phyloP scores from a whole-genome alignment of 2,797 vertebrate species.

The Halcyon badia region DNA sequence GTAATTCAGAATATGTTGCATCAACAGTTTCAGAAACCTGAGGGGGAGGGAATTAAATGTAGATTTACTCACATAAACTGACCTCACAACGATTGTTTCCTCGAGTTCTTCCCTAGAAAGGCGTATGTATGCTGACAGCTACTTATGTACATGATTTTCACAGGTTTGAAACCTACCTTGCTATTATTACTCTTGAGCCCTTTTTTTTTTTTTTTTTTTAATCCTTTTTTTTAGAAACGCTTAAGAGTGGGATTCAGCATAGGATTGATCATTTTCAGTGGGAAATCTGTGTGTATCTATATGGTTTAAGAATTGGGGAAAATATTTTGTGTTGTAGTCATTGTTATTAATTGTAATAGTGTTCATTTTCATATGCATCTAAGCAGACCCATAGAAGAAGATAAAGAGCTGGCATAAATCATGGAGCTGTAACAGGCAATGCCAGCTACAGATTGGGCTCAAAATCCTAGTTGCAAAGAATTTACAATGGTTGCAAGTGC shows the following conservation, averaged over 20 bases:
- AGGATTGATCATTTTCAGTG: neutral
- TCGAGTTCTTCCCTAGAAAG: neutral
- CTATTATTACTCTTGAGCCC: neutral
- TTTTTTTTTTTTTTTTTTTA: no score
- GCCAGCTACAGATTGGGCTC: neutral
- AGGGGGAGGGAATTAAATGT: neutral
- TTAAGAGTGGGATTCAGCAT: neutral
- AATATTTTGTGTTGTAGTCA: neutral
- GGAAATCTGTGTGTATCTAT: neutral
- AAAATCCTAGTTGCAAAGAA: constrained; percentile 46
- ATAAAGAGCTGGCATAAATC: neutral
- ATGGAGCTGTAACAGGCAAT: neutral
- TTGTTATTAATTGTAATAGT: neutral
- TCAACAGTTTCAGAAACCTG: constrained; percentile 9
- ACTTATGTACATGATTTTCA: neutral
- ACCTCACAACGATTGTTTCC: neutral
- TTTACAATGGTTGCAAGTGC: constrained; percentile 57
- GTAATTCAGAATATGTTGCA: constrained; percentile 59
- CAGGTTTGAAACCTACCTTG: neutral
- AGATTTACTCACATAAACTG: neutral
- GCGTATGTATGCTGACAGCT: neutral
- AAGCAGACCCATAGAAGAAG: neutral
- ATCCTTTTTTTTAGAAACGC: neutral
- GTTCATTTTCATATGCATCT: neutral
- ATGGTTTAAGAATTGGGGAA: neutral